Evolutionary conservation across 2,113 vertebrate genomes (phyloP), one percentile per base, ranked within the genome.

Genomic region (Puffinus mauretanicus): DNA sequence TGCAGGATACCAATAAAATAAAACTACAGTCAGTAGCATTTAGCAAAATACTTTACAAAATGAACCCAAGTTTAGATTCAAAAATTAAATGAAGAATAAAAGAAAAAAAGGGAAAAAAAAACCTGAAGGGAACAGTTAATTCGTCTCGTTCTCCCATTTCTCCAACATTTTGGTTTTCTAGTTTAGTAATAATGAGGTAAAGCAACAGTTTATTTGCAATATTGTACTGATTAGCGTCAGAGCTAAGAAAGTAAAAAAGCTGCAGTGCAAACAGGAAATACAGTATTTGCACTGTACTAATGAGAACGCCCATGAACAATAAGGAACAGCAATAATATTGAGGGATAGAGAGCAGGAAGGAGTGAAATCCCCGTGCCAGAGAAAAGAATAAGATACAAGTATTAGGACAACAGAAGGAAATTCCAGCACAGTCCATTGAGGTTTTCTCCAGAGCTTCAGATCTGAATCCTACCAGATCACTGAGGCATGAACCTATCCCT

Each of bases 401-500:
- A 34, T 66, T 32, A 29, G n/a, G 38, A 36, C 15, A 81, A 21
- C 29, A 67, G 26, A n/a, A 64, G 42, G 52, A 18, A 71, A 82
- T 47, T 44, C 16, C 88, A 55, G 42, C 14, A 13, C 10, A 47
- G 13, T 8, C 15, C 26, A 10, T 6, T 21, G 40, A 80, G 49
- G 25, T 51, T 88, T 83, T 46, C 40, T 81, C 42, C 32, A 64
- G 65, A 81, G 34, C 15, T 52, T 46, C 30, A 54, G 49, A 29
- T 36, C 36, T 29, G 18, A n/a, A 26, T 47, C 40, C 44, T 30
- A 1, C 5, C 17, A 25, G 34, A 10, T 22, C 27, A 5, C 54
- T 6, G 51, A 49, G 38, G 24, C 58, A 40, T 0, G 0, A 22
- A 30, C 10, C 15, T 8, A 0, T 6, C 38, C 22, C 52, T 27